Conservation (phyloP, 2,797 vertebrate species). For the Amniataba percoides region DNA sequence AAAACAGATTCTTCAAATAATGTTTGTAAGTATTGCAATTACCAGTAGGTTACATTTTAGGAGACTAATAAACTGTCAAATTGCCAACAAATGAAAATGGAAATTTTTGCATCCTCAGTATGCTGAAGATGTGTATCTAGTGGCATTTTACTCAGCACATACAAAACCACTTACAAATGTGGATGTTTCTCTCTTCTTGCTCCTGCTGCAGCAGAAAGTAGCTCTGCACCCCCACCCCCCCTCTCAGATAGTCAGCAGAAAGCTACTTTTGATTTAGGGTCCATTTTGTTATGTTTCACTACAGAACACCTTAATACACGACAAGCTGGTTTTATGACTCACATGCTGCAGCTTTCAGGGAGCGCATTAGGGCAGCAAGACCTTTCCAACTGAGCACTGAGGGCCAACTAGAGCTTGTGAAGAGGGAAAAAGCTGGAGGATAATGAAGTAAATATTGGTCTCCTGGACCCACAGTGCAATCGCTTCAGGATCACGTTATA, state of each 20-base stretch:
- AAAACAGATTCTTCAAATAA: conserved; percentile 43
- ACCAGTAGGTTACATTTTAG: conserved; percentile 28
- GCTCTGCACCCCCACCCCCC: not conserved
- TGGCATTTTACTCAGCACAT: conserved; percentile 11
- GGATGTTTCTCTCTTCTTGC: not conserved
- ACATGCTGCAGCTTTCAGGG: conserved; percentile 47
- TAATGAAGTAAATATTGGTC: conserved; percentile 58
- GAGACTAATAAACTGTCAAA: conserved; percentile 31
- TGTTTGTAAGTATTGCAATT: conserved; percentile 27
- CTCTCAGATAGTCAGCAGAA: conserved; percentile 40
- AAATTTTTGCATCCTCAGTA: conserved; percentile 11
- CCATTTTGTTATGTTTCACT: conserved; percentile 53
- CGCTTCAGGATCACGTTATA: conserved; percentile 30
- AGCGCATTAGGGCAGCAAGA: conserved; percentile 49
- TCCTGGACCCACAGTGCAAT: conserved; percentile 30
- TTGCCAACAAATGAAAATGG: conserved; percentile 16
- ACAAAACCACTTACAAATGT: not conserved
- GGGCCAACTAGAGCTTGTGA: conserved; percentile 47
- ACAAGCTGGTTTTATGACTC: conserved; percentile 61
- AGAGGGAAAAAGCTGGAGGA: conserved; percentile 10
- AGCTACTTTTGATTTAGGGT: conserved; percentile 59
- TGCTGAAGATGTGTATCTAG: not conserved
- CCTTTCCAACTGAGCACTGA: conserved; percentile 36
- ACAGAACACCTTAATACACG: conserved; percentile 57
- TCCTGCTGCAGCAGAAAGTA: conserved; percentile 28